A percentile compares a stretch with the other conserved stretches of the same genome.
Conservation (phyloP, 2,888 invertebrate genomes). For the Campoletis raptor region DNA sequence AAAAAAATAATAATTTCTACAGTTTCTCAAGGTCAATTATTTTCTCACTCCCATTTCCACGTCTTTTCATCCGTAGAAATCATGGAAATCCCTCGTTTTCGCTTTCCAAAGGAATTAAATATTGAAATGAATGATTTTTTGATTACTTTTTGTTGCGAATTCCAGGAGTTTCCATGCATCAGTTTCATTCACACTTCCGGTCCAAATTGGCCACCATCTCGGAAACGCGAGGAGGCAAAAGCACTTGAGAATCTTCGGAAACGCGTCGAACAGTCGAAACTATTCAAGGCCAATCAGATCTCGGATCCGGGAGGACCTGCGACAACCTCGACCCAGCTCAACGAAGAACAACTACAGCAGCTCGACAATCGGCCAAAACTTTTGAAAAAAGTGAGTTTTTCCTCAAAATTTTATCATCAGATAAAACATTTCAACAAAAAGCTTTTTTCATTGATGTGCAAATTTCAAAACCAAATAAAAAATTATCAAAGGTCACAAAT, state of each 20-base stretch:
- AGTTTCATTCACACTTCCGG: slow-evolving; percentile 82
- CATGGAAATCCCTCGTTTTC: neutral
- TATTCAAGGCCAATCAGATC: slow-evolving; percentile 86
- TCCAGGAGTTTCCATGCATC: slow-evolving; percentile 76
- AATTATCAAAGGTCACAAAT: neutral
- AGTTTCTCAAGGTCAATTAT: neutral
- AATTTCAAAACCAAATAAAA: neutral
- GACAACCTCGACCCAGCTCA: slow-evolving; percentile 79
- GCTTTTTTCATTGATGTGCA: neutral
- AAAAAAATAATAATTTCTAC: neutral
- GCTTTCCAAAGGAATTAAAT: neutral
- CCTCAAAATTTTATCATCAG: neutral
- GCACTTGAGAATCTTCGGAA: slow-evolving; percentile 90
- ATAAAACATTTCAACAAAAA: neutral
- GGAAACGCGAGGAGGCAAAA: slow-evolving; percentile 89
- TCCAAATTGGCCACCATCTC: slow-evolving; percentile 87
- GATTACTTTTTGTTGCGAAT: slow-evolving; percentile 7
- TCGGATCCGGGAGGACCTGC: slow-evolving; percentile 82
- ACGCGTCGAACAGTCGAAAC: slow-evolving; percentile 87
- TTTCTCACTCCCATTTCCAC: neutral
- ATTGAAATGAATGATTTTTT: neutral
- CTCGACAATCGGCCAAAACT: slow-evolving; percentile 89
- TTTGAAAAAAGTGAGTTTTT: slow-evolving; percentile 85
- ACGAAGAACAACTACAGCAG: slow-evolving; percentile 83
- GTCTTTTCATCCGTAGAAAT: neutral